Conservation (phyloP, 2,797 vertebrate species). For the Esox masquinongy region DNA sequence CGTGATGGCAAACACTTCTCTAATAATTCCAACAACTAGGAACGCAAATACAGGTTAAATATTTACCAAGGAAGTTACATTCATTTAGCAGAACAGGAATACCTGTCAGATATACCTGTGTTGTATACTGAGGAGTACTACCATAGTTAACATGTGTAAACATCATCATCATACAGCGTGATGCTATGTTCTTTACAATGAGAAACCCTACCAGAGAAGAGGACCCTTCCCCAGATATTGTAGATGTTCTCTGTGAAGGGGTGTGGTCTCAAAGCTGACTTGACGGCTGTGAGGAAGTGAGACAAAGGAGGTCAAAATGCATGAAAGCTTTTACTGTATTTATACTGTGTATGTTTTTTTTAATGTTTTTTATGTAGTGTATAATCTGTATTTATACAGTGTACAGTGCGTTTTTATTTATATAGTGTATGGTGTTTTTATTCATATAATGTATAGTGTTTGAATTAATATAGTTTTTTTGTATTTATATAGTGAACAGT, state of each 20-base stretch:
- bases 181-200: background rate
- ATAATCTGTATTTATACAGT: too few species aligned
- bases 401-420: too few species aligned
- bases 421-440: too few species aligned
- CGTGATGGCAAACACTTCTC: conserved; percentile 54
- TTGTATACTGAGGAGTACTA: conserved; percentile 17
- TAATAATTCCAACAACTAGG: conserved; percentile 61
- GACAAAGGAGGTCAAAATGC: conserved; percentile 6
- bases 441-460: too few species aligned
- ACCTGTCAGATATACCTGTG: background rate
- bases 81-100: conserved; percentile 32
- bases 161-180: background rate
- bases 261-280: conserved; percentile 81
- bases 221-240: conserved; percentile 88
- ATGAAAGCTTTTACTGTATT: background rate
- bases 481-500: too few species aligned
- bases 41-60: conserved; percentile 55
- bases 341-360: background rate
- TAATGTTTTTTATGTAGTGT: too few species aligned
- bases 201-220: conserved; percentile 85
- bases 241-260: conserved; percentile 94
- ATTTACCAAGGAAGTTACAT: conserved; percentile 53
- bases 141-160: background rate
- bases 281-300: conserved; percentile 76
- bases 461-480: too few species aligned